Conservation (phyloP, 2,888 invertebrate species). For the Drosophila colorata region DNA sequence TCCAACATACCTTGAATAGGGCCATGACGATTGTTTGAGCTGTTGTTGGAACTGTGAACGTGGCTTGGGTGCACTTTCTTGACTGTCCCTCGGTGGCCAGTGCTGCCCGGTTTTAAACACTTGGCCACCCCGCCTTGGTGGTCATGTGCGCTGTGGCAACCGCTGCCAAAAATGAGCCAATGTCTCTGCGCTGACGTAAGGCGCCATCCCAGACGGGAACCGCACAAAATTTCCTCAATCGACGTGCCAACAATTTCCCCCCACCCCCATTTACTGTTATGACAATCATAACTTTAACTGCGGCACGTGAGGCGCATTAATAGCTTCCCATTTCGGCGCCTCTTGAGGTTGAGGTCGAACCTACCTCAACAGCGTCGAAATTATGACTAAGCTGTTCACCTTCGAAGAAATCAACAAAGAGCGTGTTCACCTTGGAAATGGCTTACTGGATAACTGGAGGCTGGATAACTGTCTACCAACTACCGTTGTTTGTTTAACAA, state of each 20-base stretch:
- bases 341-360: slow-evolving; percentile 34
- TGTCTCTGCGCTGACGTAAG: slow-evolving; percentile 54
- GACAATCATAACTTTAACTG: slow-evolving; percentile 61
- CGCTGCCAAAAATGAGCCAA: slow-evolving; percentile 49
- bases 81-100: slow-evolving; percentile 54
- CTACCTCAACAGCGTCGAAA: slow-evolving; percentile 49
- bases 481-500: too few relatives aligned
- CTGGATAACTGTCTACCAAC: too few relatives aligned
- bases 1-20: slow-evolving; percentile 59
- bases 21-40: slow-evolving; percentile 45
- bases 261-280: slow-evolving; percentile 30
- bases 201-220: slow-evolving; percentile 18
- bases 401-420: slow-evolving; percentile 3
- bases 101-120: slow-evolving; percentile 63
- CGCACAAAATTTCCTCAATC: slow-evolving; percentile 60
- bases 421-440: not conserved
- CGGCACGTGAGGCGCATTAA: slow-evolving; percentile 64
- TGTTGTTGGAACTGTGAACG: slow-evolving; percentile 6
- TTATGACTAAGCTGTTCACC: slow-evolving; percentile 23
- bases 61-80: slow-evolving; percentile 47
- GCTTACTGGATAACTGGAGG: too few relatives aligned
- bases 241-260: slow-evolving; percentile 73
- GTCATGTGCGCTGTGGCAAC: slow-evolving; percentile 62
- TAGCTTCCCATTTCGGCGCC: slow-evolving; percentile 31
- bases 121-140: slow-evolving; percentile 9